Evolutionary conservation across 2,113 vertebrate genomes (phyloP), one percentile per base, ranked within the genome.

Genomic region (Enhydra lutris): DNA sequence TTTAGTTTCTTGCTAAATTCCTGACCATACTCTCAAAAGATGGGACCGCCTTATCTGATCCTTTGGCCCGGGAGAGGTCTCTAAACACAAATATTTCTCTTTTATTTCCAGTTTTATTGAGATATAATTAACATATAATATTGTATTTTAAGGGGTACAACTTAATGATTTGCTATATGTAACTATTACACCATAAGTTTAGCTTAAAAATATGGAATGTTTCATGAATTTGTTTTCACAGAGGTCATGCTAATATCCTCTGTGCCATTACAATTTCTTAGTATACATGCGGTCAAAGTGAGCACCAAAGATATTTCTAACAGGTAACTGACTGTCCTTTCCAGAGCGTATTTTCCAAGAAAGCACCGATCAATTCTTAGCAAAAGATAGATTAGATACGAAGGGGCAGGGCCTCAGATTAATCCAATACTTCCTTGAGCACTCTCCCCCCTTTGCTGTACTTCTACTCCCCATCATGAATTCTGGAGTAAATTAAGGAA

Each of bases 401-500:
- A 96, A 90, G 76, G 29, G 20, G 52, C 80, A 88, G 39, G 80
- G 73, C 9, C 15, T 96, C 86, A 59, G 24, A 92, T 87, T 63
- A 95, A 95, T 82, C 26, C 47, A 89, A 63, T 82, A 57, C 26
- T 65, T 93, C 85, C 71, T 90, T 76, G 31, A 94, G 88, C 29
- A 85, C 20, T 94, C 57, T 92, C 39, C 24, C 87, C 73, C 89
- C 79, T 97, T 94, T 92, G 73, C n/a, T 80, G 10, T 17, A 65
- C n/a, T 96, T 82, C 47, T 31, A 69, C 31, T 95, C 61, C 67
- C 89, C 94, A 71, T 3, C 13, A 45, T 52, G 55, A 97, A 78
- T 55, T 24, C 42, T 95, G 67, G 67, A 79, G 47, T 89, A 95
- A 98, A 90, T 71, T 91, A 73, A 74, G 71, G 85, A 97, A 96